phyloP scores from a whole-genome alignment of 2,888 invertebrate species.

The Lomographa bimaculata region DNA sequence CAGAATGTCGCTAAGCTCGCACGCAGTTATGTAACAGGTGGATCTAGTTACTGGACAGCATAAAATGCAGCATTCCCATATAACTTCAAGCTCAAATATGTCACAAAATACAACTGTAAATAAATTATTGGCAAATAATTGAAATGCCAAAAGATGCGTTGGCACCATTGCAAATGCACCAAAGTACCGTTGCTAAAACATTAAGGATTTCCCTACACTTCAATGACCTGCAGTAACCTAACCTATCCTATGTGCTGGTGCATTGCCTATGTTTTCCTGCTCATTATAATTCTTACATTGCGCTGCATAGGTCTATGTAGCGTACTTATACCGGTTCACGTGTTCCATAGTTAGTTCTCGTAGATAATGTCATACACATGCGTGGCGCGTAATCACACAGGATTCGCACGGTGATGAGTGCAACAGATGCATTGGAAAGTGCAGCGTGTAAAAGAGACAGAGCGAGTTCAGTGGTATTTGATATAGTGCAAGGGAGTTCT shows the following conservation, averaged over 20 bases:
- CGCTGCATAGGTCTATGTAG: conserved; percentile 42
- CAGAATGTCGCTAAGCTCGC: conserved; percentile 49
- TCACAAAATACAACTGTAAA: too few species aligned
- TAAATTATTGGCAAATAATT: too few species aligned
- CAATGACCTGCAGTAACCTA: conserved; percentile 35
- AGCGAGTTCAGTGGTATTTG: conserved; percentile 82
- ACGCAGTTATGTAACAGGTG: conserved; percentile 57
- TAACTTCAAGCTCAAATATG: too few species aligned
- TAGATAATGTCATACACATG: conserved; percentile 77
- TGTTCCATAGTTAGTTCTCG: conserved; percentile 57
- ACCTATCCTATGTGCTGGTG: conserved; percentile 33
- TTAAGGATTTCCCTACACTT: conserved; percentile 30
- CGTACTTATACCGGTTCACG: conserved; percentile 54
- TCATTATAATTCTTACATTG: conserved; percentile 35
- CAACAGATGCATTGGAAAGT: conserved; percentile 64
- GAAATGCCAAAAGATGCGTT: too few species aligned
- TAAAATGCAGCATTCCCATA: too few species aligned
- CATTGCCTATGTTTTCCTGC: conserved; percentile 37
- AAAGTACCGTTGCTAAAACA: conserved; percentile 20
- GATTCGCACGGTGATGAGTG: conserved; percentile 77
- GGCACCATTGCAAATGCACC: conserved; percentile 12
- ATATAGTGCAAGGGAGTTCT: conserved; percentile 82
- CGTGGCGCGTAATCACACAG: conserved; percentile 77
- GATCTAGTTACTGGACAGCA: conserved; percentile 43
- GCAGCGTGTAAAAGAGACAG: conserved; percentile 68